Conservation (phyloP, 2,888 invertebrate genomes). For the Steinernema scapterisci region DNA sequence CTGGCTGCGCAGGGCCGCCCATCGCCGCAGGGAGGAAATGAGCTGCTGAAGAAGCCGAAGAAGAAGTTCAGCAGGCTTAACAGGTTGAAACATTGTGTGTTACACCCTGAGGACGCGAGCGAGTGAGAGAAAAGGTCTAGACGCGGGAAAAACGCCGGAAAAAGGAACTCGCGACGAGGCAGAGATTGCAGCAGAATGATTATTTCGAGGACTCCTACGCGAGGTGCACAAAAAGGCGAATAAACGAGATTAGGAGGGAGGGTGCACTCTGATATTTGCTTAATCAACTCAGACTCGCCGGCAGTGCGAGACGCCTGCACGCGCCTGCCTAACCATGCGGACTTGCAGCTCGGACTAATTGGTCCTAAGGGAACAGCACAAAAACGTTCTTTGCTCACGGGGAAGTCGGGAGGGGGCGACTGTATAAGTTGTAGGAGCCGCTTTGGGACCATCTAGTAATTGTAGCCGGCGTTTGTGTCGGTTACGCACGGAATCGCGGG, state of each 20-base stretch:
- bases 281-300: background rate
- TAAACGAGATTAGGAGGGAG: background rate
- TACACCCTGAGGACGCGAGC: background rate
- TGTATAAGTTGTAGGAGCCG: background rate
- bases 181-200: background rate
- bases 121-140: conserved; percentile 1
- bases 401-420: background rate
- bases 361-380: background rate
- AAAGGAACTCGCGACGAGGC: conserved; percentile 1
- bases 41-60: background rate
- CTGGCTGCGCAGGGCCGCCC: conserved; percentile 17
- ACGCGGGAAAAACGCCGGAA: background rate
- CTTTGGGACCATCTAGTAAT: conserved; percentile 8
- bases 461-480: conserved; percentile 22
- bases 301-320: background rate
- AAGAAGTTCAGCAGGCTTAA: no score
- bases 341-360: background rate
- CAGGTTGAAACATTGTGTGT: conserved; percentile 6
- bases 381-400: background rate
- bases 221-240: conserved; percentile 7
- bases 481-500: background rate
- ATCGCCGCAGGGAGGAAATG: background rate
- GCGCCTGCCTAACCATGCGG: conserved; percentile 18
- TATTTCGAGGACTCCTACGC: conserved; percentile 2
- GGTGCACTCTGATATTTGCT: conserved; percentile 11